A percentile compares a stretch with the other conserved stretches of the same genome.
Conservation (phyloP, 2,113 vertebrate genomes). For the Crotalus horridus region DNA sequence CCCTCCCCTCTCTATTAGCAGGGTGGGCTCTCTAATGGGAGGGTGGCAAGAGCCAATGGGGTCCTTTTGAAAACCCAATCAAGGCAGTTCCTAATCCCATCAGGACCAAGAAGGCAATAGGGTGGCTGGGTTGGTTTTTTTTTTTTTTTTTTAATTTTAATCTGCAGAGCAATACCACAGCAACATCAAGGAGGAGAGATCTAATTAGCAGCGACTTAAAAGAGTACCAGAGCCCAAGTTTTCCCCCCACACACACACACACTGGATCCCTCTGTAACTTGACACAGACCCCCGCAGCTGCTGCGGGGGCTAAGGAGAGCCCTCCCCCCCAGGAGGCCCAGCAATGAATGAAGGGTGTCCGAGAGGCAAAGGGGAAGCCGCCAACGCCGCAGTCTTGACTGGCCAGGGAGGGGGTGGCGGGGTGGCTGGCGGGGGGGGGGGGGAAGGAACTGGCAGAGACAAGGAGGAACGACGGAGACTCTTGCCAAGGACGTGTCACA, state of each 20-base stretch:
- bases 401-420: not conserved
- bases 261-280: not conserved
- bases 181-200: not conserved
- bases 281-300: not conserved
- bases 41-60: not conserved
- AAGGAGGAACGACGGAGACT: not conserved
- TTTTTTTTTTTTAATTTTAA: not conserved
- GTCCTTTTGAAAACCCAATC: not conserved
- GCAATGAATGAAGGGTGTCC: slow-evolving; percentile 10
- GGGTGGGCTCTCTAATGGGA: not conserved
- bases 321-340: not conserved
- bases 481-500: not conserved
- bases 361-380: not conserved
- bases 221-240: not conserved
- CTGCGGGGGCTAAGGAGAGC: not conserved
- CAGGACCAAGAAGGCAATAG: not conserved
- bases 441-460: not conserved
- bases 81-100: not conserved
- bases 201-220: not conserved
- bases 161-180: not conserved
- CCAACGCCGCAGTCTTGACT: slow-evolving; percentile 9
- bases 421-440: too few relatives aligned
- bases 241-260: too few relatives aligned
- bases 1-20: not conserved
- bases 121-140: not conserved